A percentile compares a stretch with the other conserved stretches of the same genome.
phyloP scores from a whole-genome alignment of 2,113 vertebrate genomes.

The Rostratula benghalensis region DNA sequence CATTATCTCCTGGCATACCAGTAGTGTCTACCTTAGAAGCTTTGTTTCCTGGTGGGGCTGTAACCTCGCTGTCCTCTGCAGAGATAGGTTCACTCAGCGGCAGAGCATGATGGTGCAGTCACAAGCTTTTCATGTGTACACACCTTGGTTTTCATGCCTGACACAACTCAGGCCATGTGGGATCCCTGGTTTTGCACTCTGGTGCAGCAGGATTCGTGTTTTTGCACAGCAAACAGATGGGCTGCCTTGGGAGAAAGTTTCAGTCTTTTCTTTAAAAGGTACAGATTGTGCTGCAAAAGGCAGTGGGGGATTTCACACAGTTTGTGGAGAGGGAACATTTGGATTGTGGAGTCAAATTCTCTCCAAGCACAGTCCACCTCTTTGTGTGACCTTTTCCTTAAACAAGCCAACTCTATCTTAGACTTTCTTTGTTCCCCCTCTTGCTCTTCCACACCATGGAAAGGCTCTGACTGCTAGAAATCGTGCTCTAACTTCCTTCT shows the following conservation, averaged over 20 bases:
- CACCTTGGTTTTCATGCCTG: rapidly evolving
- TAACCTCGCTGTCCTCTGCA: background rate
- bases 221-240: background rate
- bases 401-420: background rate
- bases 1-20: background rate
- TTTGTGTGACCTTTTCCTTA: background rate
- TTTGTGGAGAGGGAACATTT: background rate
- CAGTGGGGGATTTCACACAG: background rate
- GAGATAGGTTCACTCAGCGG: background rate
- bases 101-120: background rate
- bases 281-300: background rate
- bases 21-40: background rate
- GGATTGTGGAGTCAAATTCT: background rate
- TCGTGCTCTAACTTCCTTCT: background rate
- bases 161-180: background rate
- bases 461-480: background rate
- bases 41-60: background rate
- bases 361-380: background rate
- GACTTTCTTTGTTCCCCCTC: rapidly evolving
- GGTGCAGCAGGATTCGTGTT: rapidly evolving
- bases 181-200: background rate
- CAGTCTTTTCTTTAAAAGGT: background rate
- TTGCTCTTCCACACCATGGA: background rate
- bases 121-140: rapidly evolving
- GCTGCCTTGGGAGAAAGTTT: background rate